These are phyloP conservation scores for Lepidocyrtoides sp. DNA, from an alignment of 2,888 invertebrate genomes.

Conservation along the genomic window DNA sequence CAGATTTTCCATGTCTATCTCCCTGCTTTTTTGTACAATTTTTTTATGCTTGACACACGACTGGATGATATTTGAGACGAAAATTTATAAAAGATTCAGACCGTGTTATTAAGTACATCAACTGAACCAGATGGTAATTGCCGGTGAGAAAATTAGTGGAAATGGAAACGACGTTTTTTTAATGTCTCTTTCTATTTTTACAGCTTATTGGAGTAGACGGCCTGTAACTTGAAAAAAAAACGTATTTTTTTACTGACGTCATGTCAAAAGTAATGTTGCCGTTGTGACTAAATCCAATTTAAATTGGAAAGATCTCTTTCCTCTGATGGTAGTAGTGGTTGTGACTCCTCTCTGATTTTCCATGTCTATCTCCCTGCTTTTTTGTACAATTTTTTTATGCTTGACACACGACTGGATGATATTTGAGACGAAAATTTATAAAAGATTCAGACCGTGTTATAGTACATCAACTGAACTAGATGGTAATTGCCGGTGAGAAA, in stretches of 20 bases:
- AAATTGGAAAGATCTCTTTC: background rate
- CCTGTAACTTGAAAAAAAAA: too few relatives aligned
- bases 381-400: too few relatives aligned
- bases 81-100: slow-evolving; percentile 61
- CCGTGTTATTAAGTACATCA: too few relatives aligned
- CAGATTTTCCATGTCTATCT: background rate
- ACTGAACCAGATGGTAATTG: slow-evolving; percentile 17
- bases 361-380: too few relatives aligned
- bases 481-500: slow-evolving; percentile 47
- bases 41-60: too few relatives aligned
- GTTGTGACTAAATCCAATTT: slow-evolving; percentile 22
- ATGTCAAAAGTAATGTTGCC: background rate
- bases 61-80: too few relatives aligned
- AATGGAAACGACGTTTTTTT: background rate
- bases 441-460: slow-evolving; percentile 59
- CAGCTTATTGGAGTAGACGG: too few relatives aligned
- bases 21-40: too few relatives aligned
- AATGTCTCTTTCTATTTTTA: background rate
- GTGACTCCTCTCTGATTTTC: background rate
- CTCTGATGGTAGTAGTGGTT: background rate
- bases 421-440: slow-evolving; percentile 9
- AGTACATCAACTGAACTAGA: too few relatives aligned
- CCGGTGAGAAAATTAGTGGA: slow-evolving; percentile 47
- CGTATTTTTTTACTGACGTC: too few relatives aligned
- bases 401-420: too few relatives aligned